phyloP scores from a whole-genome alignment of 1,140 invertebrate species.

The Varroa destructor region DNA sequence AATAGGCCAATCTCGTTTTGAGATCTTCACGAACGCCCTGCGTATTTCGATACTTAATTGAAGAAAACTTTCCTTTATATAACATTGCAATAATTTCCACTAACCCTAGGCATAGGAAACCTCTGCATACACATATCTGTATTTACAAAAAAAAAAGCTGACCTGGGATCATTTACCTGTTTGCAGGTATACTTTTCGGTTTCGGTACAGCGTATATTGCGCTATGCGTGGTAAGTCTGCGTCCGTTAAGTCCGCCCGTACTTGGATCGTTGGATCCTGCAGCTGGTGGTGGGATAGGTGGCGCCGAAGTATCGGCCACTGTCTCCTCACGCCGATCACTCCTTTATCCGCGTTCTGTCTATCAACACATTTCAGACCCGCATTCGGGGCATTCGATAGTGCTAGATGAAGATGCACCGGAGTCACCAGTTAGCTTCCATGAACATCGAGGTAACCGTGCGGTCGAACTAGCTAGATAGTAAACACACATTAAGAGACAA shows the following conservation, averaged over 20 bases:
- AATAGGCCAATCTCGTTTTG: too few species aligned
- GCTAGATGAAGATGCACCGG: slow-evolving; percentile 4
- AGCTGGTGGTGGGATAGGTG: too few species aligned
- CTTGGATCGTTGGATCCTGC: neutral
- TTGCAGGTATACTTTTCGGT: slow-evolving; percentile 13
- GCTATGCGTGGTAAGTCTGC: neutral
- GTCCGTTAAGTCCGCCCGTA: neutral
- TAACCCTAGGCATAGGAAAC: too few species aligned
- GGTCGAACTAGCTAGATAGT: too few species aligned
- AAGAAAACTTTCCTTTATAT: too few species aligned
- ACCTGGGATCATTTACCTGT: too few species aligned
- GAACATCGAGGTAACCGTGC: slow-evolving; percentile 4
- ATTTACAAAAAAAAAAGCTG: too few species aligned
- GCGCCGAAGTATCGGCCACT: neutral
- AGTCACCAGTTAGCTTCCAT: slow-evolving; percentile 21
- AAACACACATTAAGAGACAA: too few species aligned
- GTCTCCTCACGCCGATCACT: slow-evolving; percentile 2
- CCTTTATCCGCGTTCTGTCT: slow-evolving; percentile 4
- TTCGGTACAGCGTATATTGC: slow-evolving; percentile 12
- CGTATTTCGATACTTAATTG: too few species aligned
- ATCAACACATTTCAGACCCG: slow-evolving; percentile 15
- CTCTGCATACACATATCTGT: too few species aligned
- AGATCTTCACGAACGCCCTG: too few species aligned
- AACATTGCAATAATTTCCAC: too few species aligned
- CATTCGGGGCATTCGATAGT: neutral